phyloP scores from a whole-genome alignment of 2,888 invertebrate genomes.

The Odontocerum albicorne region DNA sequence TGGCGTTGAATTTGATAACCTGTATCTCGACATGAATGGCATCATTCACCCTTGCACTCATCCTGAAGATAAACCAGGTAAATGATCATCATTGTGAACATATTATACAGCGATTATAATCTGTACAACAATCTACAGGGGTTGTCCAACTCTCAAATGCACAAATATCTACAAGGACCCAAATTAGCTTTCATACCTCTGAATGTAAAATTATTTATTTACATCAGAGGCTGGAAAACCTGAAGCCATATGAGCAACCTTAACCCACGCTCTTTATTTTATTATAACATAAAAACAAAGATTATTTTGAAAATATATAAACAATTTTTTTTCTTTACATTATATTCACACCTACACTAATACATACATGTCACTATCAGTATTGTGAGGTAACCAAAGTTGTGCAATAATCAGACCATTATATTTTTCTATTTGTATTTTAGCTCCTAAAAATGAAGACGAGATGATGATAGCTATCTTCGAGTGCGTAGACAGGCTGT shows the following conservation, averaged over 20 bases:
- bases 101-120: neutral
- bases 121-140: neutral
- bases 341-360: too few species aligned
- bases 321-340: too few species aligned
- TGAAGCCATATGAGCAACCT: too few species aligned
- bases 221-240: too few species aligned
- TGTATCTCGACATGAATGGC: slow-evolving; percentile 99
- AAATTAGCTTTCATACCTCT: too few species aligned
- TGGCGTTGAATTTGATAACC: slow-evolving; percentile 95
- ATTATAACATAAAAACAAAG: too few species aligned
- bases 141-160: neutral
- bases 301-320: too few species aligned
- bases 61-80: slow-evolving; percentile 82
- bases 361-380: too few species aligned
- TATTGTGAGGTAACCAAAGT: too few species aligned
- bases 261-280: too few species aligned
- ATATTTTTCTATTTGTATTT: slow-evolving; percentile 42
- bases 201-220: too few species aligned
- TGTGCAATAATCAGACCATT: too few species aligned
- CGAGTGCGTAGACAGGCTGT: slow-evolving; percentile 95
- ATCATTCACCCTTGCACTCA: slow-evolving; percentile 99
- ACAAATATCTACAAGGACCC: neutral
- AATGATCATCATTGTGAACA: neutral
- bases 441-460: slow-evolving; percentile 96
- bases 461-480: slow-evolving; percentile 99